A percentile compares a stretch with the other conserved stretches of the same genome.
Conservation (phyloP, 2,797 vertebrate species). For the Myotis planiceps region DNA sequence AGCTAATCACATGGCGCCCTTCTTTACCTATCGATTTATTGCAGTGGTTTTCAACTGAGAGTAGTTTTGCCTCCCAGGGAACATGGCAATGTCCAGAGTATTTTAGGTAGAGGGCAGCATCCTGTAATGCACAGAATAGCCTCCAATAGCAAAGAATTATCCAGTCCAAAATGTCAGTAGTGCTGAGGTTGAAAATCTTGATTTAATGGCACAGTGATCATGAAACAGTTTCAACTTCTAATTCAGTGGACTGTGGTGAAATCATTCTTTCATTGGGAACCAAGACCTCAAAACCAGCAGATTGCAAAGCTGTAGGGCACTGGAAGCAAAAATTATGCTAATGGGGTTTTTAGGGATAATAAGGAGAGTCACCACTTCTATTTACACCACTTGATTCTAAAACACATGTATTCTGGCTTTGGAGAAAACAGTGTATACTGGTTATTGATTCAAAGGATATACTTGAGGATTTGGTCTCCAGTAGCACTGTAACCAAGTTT, state of each 20-base stretch:
- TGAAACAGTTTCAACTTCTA: neutral
- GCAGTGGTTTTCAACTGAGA: neutral
- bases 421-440: neutral
- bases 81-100: neutral
- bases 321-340: neutral
- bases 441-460: neutral
- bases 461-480: conserved; percentile 8
- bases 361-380: neutral
- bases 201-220: neutral
- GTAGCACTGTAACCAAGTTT: neutral
- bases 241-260: neutral
- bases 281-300: neutral
- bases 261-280: conserved; percentile 22
- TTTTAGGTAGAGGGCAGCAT: neutral
- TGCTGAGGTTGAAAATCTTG: neutral
- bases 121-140: neutral
- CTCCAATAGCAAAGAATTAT: neutral
- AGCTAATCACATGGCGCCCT: neutral
- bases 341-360: neutral
- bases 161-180: neutral
- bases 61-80: neutral
- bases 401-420: neutral
- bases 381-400: neutral
- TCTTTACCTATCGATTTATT: neutral
- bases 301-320: neutral